A percentile compares a stretch with the other conserved stretches of the same genome.
phyloP scores from a whole-genome alignment of 2,888 invertebrate genomes.

The Lamellibrachia satsuma region DNA sequence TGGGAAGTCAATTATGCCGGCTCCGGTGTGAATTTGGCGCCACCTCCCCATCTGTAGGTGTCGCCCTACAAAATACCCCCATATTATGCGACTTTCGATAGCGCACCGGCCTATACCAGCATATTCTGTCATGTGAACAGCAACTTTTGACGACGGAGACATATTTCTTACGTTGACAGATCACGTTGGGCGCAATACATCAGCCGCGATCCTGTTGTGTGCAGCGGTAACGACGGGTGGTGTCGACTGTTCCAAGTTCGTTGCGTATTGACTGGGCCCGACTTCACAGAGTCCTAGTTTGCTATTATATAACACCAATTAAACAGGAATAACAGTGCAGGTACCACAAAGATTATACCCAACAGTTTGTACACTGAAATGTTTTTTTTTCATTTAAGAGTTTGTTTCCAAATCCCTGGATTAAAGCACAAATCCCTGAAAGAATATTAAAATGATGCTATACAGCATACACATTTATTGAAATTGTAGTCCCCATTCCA shows the following conservation, averaged over 20 bases:
- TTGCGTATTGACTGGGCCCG: slow-evolving; percentile 13
- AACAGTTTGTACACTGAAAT: not conserved
- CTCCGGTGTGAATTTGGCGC: not conserved
- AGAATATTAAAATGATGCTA: not conserved
- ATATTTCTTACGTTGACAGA: not conserved
- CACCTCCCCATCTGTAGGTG: not conserved
- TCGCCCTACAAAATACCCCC: not conserved
- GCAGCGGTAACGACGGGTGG: not conserved
- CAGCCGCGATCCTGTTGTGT: not conserved
- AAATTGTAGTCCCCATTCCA: not conserved
- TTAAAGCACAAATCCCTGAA: not conserved
- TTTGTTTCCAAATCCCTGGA: not conserved
- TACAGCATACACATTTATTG: not conserved
- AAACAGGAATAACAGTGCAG: slow-evolving; percentile 19
- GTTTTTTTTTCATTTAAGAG: slow-evolving; percentile 18
- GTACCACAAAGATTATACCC: slow-evolving; percentile 6
- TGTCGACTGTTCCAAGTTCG: slow-evolving; percentile 20
- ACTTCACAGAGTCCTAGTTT: not conserved
- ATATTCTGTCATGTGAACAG: not conserved
- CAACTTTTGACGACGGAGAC: not conserved
- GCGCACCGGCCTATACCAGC: not conserved
- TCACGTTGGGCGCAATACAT: not conserved
- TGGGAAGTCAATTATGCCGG: not conserved
- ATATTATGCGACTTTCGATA: slow-evolving; percentile 2
- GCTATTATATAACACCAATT: not conserved